These are phyloP conservation scores for Xenops minutus DNA, from an alignment of 2,797 vertebrate species.

Conservation along the genomic window DNA sequence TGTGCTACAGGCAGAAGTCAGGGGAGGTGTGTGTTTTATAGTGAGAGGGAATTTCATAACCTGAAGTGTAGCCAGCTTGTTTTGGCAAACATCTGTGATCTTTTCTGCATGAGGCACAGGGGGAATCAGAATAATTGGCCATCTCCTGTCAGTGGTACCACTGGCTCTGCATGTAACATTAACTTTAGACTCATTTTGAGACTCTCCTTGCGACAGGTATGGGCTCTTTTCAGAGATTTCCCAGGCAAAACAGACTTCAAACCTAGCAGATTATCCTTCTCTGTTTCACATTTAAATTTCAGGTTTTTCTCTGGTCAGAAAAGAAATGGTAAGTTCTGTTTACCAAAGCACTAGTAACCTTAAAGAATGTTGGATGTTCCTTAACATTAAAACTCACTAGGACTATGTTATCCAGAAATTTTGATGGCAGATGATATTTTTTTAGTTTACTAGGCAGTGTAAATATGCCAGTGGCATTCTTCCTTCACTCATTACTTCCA, in stretches of 20 bases:
- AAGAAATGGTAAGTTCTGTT: background rate
- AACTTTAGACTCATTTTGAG: background rate
- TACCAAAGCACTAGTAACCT: background rate
- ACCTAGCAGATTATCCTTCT: background rate
- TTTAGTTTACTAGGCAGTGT: background rate
- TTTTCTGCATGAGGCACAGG: background rate
- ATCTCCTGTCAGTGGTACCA: background rate
- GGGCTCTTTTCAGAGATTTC: background rate
- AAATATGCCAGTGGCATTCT: background rate
- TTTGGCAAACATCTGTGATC: background rate
- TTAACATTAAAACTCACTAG: background rate
- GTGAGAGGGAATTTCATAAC: background rate
- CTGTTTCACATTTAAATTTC: background rate
- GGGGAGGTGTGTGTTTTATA: background rate
- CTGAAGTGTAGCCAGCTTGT: background rate
- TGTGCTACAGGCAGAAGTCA: background rate
- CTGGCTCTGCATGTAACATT: background rate
- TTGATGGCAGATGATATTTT: background rate
- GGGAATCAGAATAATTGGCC: background rate
- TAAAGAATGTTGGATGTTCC: background rate
- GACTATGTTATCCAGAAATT: background rate
- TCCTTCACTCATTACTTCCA: background rate
- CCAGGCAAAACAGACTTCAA: background rate
- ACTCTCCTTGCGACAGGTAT: background rate
- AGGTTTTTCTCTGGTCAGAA: background rate